These are phyloP conservation scores for Thryonomys swinderianus DNA, from an alignment of 2,113 vertebrate species.

Conservation along the genomic window DNA sequence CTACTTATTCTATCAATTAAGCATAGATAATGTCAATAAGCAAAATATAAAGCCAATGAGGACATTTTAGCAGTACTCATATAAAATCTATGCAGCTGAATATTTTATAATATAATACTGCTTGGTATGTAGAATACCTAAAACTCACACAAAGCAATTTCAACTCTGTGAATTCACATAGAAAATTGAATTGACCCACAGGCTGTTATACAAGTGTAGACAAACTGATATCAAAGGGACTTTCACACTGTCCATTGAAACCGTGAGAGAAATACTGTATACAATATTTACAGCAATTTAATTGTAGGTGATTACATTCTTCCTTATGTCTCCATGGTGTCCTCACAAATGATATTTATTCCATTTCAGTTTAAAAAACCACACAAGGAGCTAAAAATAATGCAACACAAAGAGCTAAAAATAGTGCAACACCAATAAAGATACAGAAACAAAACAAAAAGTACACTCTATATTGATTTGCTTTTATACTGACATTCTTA, in stretches of 20 bases:
- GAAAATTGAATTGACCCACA: neutral
- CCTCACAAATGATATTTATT: neutral
- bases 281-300: neutral
- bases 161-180: neutral
- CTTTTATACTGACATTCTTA: neutral
- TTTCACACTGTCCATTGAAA: neutral
- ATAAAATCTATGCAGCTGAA: neutral
- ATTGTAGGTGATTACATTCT: neutral
- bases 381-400: conserved; percentile 3
- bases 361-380: neutral
- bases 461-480: neutral
- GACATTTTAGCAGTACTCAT: neutral
- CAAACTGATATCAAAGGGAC: neutral
- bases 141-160: neutral
- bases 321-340: neutral
- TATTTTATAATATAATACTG: neutral
- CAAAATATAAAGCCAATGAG: neutral
- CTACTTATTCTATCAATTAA: neutral
- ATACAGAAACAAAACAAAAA: neutral
- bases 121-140: neutral
- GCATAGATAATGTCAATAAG: neutral
- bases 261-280: neutral
- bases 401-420: conserved; percentile 34
- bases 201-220: too few relatives aligned
- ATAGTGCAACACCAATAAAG: neutral